Conservation (phyloP, 2,113 vertebrate genomes). For the Acrocephalus arundinaceus region DNA sequence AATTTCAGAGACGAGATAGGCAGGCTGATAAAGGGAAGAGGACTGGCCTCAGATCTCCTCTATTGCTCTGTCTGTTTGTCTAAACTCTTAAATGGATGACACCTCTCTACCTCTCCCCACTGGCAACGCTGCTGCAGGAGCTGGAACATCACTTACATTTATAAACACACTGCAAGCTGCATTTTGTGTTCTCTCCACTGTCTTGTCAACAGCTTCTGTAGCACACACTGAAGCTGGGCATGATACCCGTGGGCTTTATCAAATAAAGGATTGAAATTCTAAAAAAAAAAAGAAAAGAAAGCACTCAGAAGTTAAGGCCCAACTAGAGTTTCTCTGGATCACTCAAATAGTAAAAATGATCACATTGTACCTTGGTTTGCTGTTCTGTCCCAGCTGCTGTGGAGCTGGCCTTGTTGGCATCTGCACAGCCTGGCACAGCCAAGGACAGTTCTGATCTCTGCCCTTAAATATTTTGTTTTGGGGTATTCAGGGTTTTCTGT, state of each 20-base stretch:
- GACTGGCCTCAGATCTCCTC: background rate
- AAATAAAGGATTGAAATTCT: background rate
- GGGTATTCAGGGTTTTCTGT: background rate
- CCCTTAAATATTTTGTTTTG: background rate
- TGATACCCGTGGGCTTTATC: accelerated
- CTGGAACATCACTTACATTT: background rate
- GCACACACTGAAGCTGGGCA: accelerated
- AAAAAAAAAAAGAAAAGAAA: too few species aligned
- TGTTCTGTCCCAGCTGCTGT: background rate
- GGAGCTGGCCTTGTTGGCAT: background rate
- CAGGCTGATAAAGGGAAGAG: background rate
- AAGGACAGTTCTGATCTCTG: background rate
- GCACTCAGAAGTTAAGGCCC: background rate
- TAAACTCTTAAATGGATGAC: background rate
- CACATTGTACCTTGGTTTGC: accelerated
- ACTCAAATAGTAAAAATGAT: background rate
- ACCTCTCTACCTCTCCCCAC: background rate
- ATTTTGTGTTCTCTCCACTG: background rate
- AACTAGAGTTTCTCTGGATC: background rate
- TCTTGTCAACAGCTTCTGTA: background rate
- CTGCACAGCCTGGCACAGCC: background rate
- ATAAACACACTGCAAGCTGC: background rate
- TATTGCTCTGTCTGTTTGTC: background rate
- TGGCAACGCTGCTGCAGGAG: background rate
- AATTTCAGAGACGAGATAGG: background rate